Evolutionary conservation across 2,113 vertebrate species (phyloP), one percentile per base, ranked within the genome.

Genomic region (Scomber japonicus): DNA sequence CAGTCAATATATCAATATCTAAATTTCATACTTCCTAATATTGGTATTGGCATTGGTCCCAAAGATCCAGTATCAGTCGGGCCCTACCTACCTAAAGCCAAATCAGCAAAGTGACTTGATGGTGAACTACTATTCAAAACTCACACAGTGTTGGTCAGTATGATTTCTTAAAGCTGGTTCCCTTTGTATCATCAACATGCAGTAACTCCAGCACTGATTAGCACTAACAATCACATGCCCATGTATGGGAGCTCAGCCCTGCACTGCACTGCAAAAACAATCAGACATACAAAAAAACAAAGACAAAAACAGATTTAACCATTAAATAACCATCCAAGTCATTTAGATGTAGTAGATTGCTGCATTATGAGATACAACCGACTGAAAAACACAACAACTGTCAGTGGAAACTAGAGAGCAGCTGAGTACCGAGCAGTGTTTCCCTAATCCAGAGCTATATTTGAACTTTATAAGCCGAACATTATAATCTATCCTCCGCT

Each of bases 101-200:
- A 27, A 27, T 27, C 24, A 27, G 24, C 24, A 27, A 27, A 27
- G 24, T 27, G 24, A 27, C 24, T 27, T 27, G 24, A 27, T 27
- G 24, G 24, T 27, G 24, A 27, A 27, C 24, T 17, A n/a, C 19
- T 21, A 21, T 24, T 68, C 45, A 77, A 45, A 66, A 17, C n/a
- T 17, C 17, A 10, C 40, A 2, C 35, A 57, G 1, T 27, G 24
- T 27, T 14, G 2, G 31, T 56, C 54, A 19, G 11, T 13, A 5
- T 57, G 15, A 14, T 27, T 44, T 16, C 44, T 40, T 40, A 14
- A 17, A 40, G 11, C 14, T 16, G 6, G 8, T 12, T 13, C 24
- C 49, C 57, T 73, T 40, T 56, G 44, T 6, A 44, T 35, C 19
- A 57, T 73, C 13, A 46, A 82, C 50, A 40, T 44, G 53, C 35